Evolutionary conservation across 2,888 invertebrate species (phyloP).

Genomic region (Agrotis clavis): DNA sequence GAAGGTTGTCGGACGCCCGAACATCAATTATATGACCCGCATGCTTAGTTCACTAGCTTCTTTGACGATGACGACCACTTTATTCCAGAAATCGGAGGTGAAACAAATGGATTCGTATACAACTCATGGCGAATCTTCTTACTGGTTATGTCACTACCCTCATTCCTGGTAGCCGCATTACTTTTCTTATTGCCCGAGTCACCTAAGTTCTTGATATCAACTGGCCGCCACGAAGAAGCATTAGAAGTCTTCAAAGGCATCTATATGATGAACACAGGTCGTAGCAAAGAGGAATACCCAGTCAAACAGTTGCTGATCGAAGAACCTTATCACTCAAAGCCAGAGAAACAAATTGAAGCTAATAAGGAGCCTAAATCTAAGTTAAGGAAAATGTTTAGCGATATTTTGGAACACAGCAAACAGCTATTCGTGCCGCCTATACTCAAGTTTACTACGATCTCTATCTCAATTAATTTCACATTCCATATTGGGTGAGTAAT

Average conservation of each 20-base stretch:
- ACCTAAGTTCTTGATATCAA: conserved; percentile 96
- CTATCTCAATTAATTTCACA: conserved; percentile 97
- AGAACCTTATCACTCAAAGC: conserved; percentile 85
- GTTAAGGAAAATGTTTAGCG: conserved; percentile 93
- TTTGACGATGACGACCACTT: background rate
- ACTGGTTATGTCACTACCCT: conserved; percentile 96
- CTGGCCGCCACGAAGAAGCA: conserved; percentile 95
- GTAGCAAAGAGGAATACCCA: conserved; percentile 94
- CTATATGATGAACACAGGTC: conserved; percentile 95
- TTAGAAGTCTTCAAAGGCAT: conserved; percentile 95
- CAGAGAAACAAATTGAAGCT: conserved; percentile 92
- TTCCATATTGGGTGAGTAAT: conserved; percentile 96
- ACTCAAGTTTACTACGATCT: conserved; percentile 95
- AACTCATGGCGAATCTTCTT: conserved; percentile 98
- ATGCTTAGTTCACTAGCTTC: background rate
- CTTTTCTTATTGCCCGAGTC: conserved; percentile 97
- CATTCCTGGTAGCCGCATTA: conserved; percentile 96
- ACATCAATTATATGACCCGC: background rate
- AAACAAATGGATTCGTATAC: conserved; percentile 93
- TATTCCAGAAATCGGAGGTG: conserved; percentile 92
- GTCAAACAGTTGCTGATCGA: conserved; percentile 93
- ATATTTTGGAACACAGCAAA: conserved; percentile 95
- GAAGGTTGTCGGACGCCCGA: too few relatives aligned
- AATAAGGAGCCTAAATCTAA: conserved; percentile 92
- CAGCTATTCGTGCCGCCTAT: conserved; percentile 95